Evolutionary conservation across 2,888 invertebrate species (phyloP), one percentile per base, ranked within the genome.

Genomic region (Pandemis corylana): DNA sequence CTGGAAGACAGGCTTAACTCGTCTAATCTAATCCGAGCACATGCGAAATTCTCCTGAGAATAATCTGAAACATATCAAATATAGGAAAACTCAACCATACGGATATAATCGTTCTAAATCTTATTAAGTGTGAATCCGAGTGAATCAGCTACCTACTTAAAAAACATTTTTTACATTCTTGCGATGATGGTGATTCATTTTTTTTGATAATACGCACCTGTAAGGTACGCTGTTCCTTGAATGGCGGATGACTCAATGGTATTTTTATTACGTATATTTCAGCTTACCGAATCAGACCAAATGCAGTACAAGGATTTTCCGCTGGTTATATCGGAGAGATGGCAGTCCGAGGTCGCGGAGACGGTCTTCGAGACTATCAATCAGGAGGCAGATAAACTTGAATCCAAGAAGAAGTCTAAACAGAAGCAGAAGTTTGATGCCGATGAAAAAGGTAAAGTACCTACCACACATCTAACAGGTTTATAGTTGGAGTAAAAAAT

Each of bases 311-410:
- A 99, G 94, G 98, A 99, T 94, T 99, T 99, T 94, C 98, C 99
- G 72, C 96, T 99, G 82, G 99, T 99, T 79, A 99, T 99, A 89
- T 99, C 99, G 0, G 99, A 99, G 94, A 96, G 99, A 92, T 99
- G 99, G 99, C 99, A 99, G 92, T 97, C 98, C 77, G 99, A 99
- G 95, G 99, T 99, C 10, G 98, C 99, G 1, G 99, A 99, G 95
- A 99, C 99, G 0, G 99, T 99, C 76, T 99, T 99, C 91, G 99
- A 99, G 89, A 98, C 99, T 68, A 98, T 99, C 87, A 99, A 99
- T 92, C 96, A 96, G 84, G 99, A 99, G 94, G 98, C 99, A 0
- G 99, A 99, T 91, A 99, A 99, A 95, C 94, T 97, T 82, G 99
- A 99, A 91, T 97, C 96, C 87, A 99, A 99, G 94, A 97, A 97